Conservation (phyloP, 2,888 invertebrate genomes). For the Epirrhoe alternata region DNA sequence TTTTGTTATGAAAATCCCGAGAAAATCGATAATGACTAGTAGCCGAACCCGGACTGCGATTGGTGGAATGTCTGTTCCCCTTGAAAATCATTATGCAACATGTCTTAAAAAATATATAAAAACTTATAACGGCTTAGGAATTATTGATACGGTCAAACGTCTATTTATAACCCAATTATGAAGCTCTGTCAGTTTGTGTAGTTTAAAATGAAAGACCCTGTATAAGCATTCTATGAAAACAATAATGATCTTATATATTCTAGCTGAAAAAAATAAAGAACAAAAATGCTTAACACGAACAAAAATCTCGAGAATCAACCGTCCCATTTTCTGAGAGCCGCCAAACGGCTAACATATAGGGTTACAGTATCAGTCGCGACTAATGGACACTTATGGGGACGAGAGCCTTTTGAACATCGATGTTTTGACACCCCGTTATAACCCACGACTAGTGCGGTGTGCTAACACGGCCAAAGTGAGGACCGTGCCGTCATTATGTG, state of each 20-base stretch:
- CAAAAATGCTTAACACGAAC: constrained; percentile 39
- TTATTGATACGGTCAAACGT: too few relatives aligned
- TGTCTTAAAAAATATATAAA: too few relatives aligned
- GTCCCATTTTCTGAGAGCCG: constrained; percentile 64
- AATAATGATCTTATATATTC: neutral
- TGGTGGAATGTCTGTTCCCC: too few relatives aligned
- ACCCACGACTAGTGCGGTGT: constrained; percentile 43
- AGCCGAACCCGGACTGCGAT: too few relatives aligned
- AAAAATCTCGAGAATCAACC: constrained; percentile 58
- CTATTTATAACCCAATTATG: too few relatives aligned
- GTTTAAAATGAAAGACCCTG: too few relatives aligned
- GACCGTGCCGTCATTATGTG: constrained; percentile 1
- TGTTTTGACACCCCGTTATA: constrained; percentile 68
- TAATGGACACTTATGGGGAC: constrained; percentile 78
- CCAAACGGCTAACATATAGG: constrained; percentile 77
- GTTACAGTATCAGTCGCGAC: constrained; percentile 73
- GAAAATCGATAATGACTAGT: too few relatives aligned
- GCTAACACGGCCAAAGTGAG: constrained; percentile 45
- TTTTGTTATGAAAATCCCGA: too few relatives aligned
- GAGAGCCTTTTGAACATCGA: constrained; percentile 62
- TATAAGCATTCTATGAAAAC: too few relatives aligned
- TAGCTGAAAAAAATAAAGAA: neutral
- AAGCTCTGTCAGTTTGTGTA: too few relatives aligned
- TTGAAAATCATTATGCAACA: too few relatives aligned
- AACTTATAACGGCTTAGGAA: too few relatives aligned